Conservation (phyloP, 2,113 vertebrate genomes). For the Turdus rufiventris region DNA sequence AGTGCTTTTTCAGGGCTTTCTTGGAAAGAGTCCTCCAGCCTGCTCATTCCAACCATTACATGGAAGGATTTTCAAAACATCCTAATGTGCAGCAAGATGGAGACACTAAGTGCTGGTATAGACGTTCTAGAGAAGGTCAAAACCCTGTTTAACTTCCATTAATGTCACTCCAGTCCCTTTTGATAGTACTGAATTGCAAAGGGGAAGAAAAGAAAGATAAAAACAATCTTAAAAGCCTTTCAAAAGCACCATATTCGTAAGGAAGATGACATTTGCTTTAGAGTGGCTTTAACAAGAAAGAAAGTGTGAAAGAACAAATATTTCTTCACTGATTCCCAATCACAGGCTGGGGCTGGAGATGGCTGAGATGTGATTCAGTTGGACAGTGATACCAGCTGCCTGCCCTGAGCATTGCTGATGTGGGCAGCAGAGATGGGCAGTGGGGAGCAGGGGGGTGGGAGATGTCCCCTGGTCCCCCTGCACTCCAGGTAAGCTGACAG, state of each 20-base stretch:
- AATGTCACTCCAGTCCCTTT: conserved; percentile 3
- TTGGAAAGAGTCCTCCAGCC: neutral
- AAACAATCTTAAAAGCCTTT: conserved; percentile 25
- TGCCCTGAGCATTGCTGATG: neutral
- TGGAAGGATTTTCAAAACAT: neutral
- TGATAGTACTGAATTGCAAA: neutral
- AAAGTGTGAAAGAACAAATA: neutral
- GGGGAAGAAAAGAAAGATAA: neutral
- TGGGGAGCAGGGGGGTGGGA: neutral
- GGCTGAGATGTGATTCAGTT: neutral
- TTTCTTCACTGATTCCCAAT: neutral
- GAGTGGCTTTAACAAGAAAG: neutral
- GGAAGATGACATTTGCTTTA: neutral
- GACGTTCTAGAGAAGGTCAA: neutral
- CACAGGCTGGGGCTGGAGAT: neutral
- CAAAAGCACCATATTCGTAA: neutral
- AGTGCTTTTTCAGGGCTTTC: neutral
- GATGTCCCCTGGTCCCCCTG: neutral
- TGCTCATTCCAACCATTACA: neutral
- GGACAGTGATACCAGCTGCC: neutral
- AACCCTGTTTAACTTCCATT: conserved; percentile 3
- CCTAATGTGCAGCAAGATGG: neutral
- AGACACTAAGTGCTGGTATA: neutral
- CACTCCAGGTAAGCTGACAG: neutral
- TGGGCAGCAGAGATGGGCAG: neutral